A percentile compares a stretch with the other conserved stretches of the same genome.
phyloP scores from a whole-genome alignment of 1,140 invertebrate species.

The Pseudomyrmex cubaensis region DNA sequence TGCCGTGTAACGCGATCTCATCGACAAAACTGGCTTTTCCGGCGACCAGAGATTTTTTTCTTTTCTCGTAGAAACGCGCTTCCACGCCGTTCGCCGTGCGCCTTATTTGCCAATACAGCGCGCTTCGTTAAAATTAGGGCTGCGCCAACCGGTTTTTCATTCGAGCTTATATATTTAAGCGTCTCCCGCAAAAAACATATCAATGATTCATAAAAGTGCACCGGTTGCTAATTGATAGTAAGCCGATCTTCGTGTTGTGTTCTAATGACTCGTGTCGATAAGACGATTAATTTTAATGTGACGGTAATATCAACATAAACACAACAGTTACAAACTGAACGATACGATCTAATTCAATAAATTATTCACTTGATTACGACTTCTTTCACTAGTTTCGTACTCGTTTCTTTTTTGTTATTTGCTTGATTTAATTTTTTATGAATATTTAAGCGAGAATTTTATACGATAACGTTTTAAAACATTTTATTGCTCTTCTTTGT shows the following conservation, averaged over 20 bases:
- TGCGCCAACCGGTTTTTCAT: constrained; percentile 23
- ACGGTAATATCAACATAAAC: neutral
- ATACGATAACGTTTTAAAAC: no score
- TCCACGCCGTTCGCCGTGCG: neutral
- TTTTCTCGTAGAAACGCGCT: neutral
- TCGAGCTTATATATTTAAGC: neutral
- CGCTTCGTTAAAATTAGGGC: constrained; percentile 1
- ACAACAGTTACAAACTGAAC: neutral
- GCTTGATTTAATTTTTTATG: no score
- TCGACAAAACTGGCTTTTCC: constrained; percentile 37
- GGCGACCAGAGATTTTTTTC: neutral
- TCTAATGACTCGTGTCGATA: neutral
- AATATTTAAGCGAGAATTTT: no score
- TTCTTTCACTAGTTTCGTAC: no score
- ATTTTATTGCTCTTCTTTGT: no score
- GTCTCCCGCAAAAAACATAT: neutral
- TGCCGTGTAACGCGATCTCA: constrained; percentile 7
- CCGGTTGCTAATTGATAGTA: constrained; percentile 4
- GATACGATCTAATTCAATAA: neutral
- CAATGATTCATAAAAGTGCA: constrained; percentile 19
- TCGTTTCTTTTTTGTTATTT: no score
- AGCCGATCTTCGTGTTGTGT: neutral
- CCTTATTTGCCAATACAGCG: neutral
- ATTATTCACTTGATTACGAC: neutral
- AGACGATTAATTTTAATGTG: constrained; percentile 4